Conservation (phyloP, 2,888 invertebrate genomes). For the Caprella mutica region DNA sequence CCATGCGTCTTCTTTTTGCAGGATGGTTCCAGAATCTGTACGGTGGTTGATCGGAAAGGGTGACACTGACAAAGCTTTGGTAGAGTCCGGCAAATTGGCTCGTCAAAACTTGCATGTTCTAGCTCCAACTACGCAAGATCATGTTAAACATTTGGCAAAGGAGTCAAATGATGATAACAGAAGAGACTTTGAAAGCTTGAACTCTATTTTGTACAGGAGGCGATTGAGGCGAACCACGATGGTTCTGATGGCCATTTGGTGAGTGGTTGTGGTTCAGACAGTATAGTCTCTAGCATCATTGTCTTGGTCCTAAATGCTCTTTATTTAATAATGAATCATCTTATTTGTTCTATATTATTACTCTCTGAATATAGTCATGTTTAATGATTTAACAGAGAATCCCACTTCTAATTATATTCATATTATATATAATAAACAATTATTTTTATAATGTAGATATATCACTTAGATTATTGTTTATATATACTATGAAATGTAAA, state of each 20-base stretch:
- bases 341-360: too few relatives aligned
- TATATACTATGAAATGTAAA: too few relatives aligned
- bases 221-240: constrained; percentile 37
- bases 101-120: constrained; percentile 30
- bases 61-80: constrained; percentile 31
- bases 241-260: constrained; percentile 39
- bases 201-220: constrained; percentile 37
- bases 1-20: background rate
- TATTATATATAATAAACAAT: too few relatives aligned
- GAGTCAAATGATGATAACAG: constrained; percentile 15
- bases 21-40: constrained; percentile 36
- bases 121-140: constrained; percentile 18
- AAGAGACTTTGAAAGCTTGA: constrained; percentile 12
- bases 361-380: too few relatives aligned
- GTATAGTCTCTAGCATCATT: too few relatives aligned
- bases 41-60: constrained; percentile 35
- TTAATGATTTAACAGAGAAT: too few relatives aligned
- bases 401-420: too few relatives aligned
- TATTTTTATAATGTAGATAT: too few relatives aligned
- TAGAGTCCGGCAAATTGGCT: constrained; percentile 27
- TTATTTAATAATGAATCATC: too few relatives aligned
- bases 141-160: constrained; percentile 24
- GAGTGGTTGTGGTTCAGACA: too few relatives aligned
- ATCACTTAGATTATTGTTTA: too few relatives aligned
- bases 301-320: too few relatives aligned